phyloP scores from a whole-genome alignment of 2,888 invertebrate genomes.

The Eupithecia exiguata region DNA sequence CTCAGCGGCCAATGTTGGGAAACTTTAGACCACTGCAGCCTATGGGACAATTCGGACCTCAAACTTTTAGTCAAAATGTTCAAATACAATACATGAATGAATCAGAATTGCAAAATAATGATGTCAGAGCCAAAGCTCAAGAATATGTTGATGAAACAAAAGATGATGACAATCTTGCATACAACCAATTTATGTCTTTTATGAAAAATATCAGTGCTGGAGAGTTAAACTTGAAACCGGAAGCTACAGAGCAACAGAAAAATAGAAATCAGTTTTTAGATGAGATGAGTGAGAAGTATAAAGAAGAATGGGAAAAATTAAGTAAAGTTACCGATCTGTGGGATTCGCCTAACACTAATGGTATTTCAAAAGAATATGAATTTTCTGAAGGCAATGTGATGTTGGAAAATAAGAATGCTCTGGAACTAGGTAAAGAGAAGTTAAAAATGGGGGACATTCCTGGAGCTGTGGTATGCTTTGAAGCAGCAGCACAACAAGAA shows the following conservation, averaged over 20 bases:
- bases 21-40: constrained; percentile 41
- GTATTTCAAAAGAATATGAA: constrained; percentile 86
- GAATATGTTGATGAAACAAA: constrained; percentile 84
- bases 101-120: constrained; percentile 61
- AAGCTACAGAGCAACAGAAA: constrained; percentile 67
- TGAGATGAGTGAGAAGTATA: constrained; percentile 85
- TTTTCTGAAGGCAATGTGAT: constrained; percentile 95
- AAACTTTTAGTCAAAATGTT: constrained; percentile 60
- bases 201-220: constrained; percentile 90
- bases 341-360: constrained; percentile 83
- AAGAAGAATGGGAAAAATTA: constrained; percentile 91
- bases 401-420: constrained; percentile 88
- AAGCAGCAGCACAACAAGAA: constrained; percentile 95
- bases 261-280: constrained; percentile 73
- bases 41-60: constrained; percentile 46
- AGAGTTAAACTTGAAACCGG: constrained; percentile 80
- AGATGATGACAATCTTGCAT: constrained; percentile 87
- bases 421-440: constrained; percentile 93
- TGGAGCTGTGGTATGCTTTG: constrained; percentile 97
- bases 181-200: constrained; percentile 93
- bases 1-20: constrained; percentile 50
- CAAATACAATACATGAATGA: constrained; percentile 75
- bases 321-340: constrained; percentile 87
- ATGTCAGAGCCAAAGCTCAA: constrained; percentile 82
- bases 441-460: constrained; percentile 95